Percentiles rank a stretch among this genome's conserved stretches.
Evolutionary conservation across 2,113 vertebrate genomes (phyloP).

Genomic region (Acinonyx jubatus): DNA sequence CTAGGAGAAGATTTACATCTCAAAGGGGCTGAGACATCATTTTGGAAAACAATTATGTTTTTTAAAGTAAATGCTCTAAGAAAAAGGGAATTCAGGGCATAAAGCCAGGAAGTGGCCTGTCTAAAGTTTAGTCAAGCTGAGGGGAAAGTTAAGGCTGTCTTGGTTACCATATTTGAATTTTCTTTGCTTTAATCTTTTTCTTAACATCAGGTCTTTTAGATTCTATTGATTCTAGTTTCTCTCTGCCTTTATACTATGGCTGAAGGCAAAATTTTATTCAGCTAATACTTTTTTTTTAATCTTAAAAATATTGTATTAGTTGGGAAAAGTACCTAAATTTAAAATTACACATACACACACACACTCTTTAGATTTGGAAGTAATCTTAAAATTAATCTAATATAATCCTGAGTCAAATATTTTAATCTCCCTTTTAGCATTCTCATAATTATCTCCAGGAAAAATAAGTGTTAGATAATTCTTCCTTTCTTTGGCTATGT

Average conservation of each 20-base stretch:
- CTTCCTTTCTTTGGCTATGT: not conserved
- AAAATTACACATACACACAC: not conserved
- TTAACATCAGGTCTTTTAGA: not conserved
- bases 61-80: not conserved
- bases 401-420: not conserved
- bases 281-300: not conserved
- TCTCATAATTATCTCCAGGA: not conserved
- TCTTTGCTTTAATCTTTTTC: not conserved
- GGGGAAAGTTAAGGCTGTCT: not conserved
- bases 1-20: not conserved
- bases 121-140: not conserved
- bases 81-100: not conserved
- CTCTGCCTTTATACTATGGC: not conserved
- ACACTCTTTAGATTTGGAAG: not conserved
- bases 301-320: not conserved
- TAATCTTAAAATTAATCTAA: not conserved
- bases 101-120: not conserved
- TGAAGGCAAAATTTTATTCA: not conserved
- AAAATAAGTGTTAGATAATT: not conserved
- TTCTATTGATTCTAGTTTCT: not conserved
- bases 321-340: not conserved
- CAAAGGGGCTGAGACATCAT: not conserved
- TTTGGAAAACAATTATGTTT: not conserved
- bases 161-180: not conserved
- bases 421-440: not conserved